Percentiles rank a stretch among this genome's conserved stretches.
phyloP scores from a whole-genome alignment of 2,888 invertebrate genomes.

The Meghimatium bilineatum region DNA sequence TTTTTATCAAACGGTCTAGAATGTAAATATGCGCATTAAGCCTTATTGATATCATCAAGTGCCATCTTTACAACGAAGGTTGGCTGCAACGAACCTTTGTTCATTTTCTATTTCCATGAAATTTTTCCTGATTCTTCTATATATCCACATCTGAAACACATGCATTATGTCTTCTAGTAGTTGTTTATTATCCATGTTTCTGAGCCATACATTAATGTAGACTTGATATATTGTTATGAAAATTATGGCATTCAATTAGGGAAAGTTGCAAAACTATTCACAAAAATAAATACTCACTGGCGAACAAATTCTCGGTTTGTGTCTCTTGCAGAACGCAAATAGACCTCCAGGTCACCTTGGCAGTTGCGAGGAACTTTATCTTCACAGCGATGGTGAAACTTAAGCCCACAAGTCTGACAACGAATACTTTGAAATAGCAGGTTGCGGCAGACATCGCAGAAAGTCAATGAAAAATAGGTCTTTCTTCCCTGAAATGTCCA shows the following conservation, averaged over 20 bases:
- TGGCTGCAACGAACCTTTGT: too few relatives aligned
- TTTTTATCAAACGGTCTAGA: too few relatives aligned
- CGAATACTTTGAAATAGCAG: slow-evolving; percentile 96
- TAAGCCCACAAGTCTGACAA: slow-evolving; percentile 97
- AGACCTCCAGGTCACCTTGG: slow-evolving; percentile 78
- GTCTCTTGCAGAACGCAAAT: slow-evolving; percentile 51
- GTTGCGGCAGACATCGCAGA: slow-evolving; percentile 96
- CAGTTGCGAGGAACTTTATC: slow-evolving; percentile 89
- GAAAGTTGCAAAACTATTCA: background rate
- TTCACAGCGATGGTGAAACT: slow-evolving; percentile 97
- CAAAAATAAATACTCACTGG: slow-evolving; percentile 51
- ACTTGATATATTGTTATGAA: background rate
- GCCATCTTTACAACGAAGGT: too few relatives aligned
- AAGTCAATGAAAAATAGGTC: slow-evolving; percentile 96
- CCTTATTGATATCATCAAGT: too few relatives aligned
- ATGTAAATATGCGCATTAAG: too few relatives aligned
- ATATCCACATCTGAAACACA: too few relatives aligned
- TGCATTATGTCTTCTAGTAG: too few relatives aligned
- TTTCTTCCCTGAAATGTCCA: slow-evolving; percentile 81
- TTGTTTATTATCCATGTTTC: too few relatives aligned
- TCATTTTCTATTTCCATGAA: too few relatives aligned
- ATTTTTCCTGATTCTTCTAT: too few relatives aligned
- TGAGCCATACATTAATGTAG: too few relatives aligned
- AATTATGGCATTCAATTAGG: background rate
- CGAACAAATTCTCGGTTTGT: slow-evolving; percentile 51